Evolutionary conservation across 2,797 vertebrate species (phyloP).

Genomic region (Sylvia borin): DNA sequence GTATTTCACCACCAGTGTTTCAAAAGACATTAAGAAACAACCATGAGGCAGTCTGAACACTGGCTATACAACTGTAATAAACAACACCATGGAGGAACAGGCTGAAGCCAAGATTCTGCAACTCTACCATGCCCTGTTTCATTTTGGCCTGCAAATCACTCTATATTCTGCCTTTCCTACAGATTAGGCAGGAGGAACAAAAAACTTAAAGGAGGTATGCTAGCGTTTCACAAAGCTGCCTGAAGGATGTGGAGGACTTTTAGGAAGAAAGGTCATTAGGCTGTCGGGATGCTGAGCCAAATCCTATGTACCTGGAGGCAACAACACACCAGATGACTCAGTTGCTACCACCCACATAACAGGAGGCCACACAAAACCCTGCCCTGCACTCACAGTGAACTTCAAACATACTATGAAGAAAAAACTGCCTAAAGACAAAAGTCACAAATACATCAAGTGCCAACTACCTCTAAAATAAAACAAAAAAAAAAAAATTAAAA

Average conservation of each 20-base stretch:
- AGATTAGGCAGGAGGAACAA: not conserved
- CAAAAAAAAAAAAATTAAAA: not conserved
- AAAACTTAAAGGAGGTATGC: not conserved
- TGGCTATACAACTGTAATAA: not conserved
- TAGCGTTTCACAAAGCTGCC: not conserved
- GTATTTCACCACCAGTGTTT: not conserved
- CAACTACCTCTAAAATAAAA: not conserved
- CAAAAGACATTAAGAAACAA: not conserved
- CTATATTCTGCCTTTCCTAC: not conserved
- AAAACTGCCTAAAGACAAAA: not conserved
- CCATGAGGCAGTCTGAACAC: not conserved
- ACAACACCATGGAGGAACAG: not conserved
- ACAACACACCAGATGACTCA: not conserved
- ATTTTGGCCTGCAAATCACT: not conserved
- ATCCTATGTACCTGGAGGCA: not conserved
- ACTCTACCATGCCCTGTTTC: not conserved
- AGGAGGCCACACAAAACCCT: not conserved
- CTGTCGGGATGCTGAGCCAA: not conserved
- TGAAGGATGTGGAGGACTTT: not conserved
- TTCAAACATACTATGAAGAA: not conserved
- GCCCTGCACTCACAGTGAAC: not conserved
- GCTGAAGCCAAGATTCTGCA: not conserved
- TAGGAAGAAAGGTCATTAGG: not conserved
- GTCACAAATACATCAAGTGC: not conserved
- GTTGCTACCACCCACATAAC: fast-evolving